Percentiles rank a stretch among this genome's conserved stretches.
These are phyloP conservation scores for Nannoperca obscura DNA, from an alignment of 2,797 vertebrate genomes.

Conservation along the genomic window DNA sequence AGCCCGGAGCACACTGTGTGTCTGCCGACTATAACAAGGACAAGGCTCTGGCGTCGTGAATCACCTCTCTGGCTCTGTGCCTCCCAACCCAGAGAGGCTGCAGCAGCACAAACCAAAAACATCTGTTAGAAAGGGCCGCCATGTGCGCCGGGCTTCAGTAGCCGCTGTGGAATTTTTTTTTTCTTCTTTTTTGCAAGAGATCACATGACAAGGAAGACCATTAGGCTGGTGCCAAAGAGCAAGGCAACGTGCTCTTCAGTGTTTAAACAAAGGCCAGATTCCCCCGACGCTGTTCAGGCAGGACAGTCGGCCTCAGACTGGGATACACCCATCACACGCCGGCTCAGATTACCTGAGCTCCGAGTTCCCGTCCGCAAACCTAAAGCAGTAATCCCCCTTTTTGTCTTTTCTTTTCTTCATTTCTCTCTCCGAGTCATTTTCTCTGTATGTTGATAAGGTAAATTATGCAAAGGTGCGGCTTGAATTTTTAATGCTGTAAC, in stretches of 20 bases:
- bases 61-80: conserved; percentile 82
- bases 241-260: conserved; percentile 49
- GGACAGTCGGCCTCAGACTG: conserved; percentile 17
- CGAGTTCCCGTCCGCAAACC: conserved; percentile 37
- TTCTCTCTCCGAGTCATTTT: conserved; percentile 56
- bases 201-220: conserved; percentile 80
- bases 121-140: conserved; percentile 83
- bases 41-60: conserved; percentile 82
- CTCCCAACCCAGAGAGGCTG: conserved; percentile 74
- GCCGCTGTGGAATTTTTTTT: conserved; percentile 76
- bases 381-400: conserved; percentile 12
- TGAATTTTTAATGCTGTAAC: conserved; percentile 87
- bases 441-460: conserved; percentile 74
- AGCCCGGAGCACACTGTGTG: conserved; percentile 54
- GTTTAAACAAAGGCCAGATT: conserved; percentile 62
- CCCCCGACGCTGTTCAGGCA: conserved; percentile 17
- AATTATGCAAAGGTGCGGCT: conserved; percentile 83
- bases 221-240: conserved; percentile 61
- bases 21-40: conserved; percentile 76
- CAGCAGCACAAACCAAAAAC: conserved; percentile 86
- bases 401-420: no score
- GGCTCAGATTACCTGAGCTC: conserved; percentile 28
- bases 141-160: conserved; percentile 79
- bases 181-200: conserved; percentile 65
- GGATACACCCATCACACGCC: conserved; percentile 52